These are phyloP conservation scores for Poecilia wingei DNA, from an alignment of 2,797 vertebrate species.

Conservation along the genomic window DNA sequence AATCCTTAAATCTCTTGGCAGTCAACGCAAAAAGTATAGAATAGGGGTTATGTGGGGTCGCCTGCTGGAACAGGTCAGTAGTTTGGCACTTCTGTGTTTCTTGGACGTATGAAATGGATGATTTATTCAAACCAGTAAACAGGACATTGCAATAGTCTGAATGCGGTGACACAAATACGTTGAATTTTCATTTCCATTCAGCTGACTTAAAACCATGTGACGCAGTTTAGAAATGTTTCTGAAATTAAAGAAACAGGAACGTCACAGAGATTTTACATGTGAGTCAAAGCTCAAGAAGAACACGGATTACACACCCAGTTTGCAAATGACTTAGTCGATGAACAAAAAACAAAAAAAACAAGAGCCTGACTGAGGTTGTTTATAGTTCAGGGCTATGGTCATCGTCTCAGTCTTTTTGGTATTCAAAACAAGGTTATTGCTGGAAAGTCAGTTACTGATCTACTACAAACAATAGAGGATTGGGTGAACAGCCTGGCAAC, in stretches of 20 bases:
- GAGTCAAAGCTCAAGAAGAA: neutral
- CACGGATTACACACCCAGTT: too few relatives aligned
- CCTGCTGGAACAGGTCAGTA: neutral
- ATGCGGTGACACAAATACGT: neutral
- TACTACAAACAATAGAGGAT: neutral
- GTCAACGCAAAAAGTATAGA: neutral
- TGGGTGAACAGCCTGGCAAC: neutral
- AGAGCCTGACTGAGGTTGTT: neutral
- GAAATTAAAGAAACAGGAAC: neutral
- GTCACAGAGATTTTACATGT: neutral
- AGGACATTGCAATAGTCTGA: neutral
- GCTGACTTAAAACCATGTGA: neutral
- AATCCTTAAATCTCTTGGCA: neutral
- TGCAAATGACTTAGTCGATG: neutral
- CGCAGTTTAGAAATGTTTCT: neutral
- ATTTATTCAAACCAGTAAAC: neutral
- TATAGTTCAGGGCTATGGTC: neutral
- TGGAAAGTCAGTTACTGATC: neutral
- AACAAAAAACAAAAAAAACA: neutral
- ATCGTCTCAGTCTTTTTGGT: neutral
- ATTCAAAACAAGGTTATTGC: neutral
- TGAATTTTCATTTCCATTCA: neutral
- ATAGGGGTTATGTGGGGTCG: neutral
- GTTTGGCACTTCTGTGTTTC: neutral
- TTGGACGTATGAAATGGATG: neutral